Evolutionary conservation across 2,888 invertebrate species (phyloP).

Genomic region (Amiota communis): DNA sequence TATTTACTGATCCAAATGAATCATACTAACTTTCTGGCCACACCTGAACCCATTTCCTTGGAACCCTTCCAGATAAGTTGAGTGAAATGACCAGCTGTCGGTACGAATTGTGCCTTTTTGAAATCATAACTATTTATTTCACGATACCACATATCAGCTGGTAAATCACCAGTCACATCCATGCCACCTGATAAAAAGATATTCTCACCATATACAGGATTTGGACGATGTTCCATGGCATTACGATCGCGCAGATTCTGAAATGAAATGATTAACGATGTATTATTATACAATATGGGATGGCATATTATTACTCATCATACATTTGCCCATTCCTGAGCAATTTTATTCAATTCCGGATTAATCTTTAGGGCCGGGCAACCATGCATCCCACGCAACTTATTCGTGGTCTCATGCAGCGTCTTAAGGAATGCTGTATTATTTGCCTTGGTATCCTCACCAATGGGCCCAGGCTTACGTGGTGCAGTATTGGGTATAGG

Average conservation of each 20-base stretch:
- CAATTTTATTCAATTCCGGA: conserved; percentile 78
- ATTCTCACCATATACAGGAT: conserved; percentile 88
- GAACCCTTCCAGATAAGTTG: conserved; percentile 89
- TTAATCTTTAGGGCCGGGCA: conserved; percentile 80
- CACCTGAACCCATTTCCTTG: conserved; percentile 84
- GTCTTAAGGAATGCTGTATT: conserved; percentile 51
- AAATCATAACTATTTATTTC: conserved; percentile 83
- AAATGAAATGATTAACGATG: neutral
- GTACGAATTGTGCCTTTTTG: conserved; percentile 77
- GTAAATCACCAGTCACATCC: conserved; percentile 71
- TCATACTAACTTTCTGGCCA: conserved; percentile 70
- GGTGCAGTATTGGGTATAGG: conserved; percentile 51
- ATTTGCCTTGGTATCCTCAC: conserved; percentile 52
- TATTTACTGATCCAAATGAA: neutral
- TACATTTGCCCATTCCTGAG: conserved; percentile 83
- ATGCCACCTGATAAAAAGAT: conserved; percentile 85
- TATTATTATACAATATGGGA: neutral
- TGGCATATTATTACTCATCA: neutral
- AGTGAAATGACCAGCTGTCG: conserved; percentile 86
- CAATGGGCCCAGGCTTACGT: conserved; percentile 52
- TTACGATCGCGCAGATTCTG: conserved; percentile 73
- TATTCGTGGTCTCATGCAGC: conserved; percentile 76
- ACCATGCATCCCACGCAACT: conserved; percentile 80
- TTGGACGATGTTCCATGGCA: conserved; percentile 81
- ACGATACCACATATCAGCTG: conserved; percentile 79